Base-by-base conservation (phyloP, 1,140 invertebrate genomes). In the Drosophila rufa region DNA sequence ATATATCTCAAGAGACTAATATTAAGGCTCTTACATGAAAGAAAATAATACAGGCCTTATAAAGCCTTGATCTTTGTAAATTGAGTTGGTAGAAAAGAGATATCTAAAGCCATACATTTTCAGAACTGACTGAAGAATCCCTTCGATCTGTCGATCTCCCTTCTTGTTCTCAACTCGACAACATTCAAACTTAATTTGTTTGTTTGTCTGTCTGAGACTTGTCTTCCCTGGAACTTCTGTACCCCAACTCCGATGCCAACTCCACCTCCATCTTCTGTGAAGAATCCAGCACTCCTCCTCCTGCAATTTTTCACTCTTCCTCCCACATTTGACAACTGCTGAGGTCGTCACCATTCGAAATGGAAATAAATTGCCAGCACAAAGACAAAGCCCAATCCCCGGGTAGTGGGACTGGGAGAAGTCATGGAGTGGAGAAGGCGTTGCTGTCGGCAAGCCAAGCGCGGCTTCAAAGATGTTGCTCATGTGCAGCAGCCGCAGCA, bases 311-410 rank as follows among this genome's bases (percentile, higher is more conserved):
- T 27, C 64, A 46, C 15, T 50, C 51, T 73, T 47, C 69, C 69
- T 33, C 69, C 67, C 51, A 58, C 66, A 71, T 36, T 42, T 70
- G 68, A 48, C 27, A 71, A 71, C 51, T 58, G 51, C 67, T 46
- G 51, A 71, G 45, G 69, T 58, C 67, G 69, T 71, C 69, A 73
- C 67, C 69, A 73, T 48, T 71, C 69, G 43, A 73, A 73, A 71
- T 73, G 67, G 51, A 73, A 73, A 71, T 71, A 71, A 73, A 71
- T 73, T 71, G 69, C 51, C 51, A 73, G 68, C 50, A 40, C 12
- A 46, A 43, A 69, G 67, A 68, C 46, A 33, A 53, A 36, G 66
- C 22, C 27, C 19, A 66, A 60, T 66, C 38, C n/a, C 30, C 12
- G 14, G 33, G 46, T 17, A 56, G 36, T 42, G 51, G 22, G 27